These are phyloP conservation scores for Aromia moschata DNA, from an alignment of 2,888 invertebrate species.

Conservation along the genomic window DNA sequence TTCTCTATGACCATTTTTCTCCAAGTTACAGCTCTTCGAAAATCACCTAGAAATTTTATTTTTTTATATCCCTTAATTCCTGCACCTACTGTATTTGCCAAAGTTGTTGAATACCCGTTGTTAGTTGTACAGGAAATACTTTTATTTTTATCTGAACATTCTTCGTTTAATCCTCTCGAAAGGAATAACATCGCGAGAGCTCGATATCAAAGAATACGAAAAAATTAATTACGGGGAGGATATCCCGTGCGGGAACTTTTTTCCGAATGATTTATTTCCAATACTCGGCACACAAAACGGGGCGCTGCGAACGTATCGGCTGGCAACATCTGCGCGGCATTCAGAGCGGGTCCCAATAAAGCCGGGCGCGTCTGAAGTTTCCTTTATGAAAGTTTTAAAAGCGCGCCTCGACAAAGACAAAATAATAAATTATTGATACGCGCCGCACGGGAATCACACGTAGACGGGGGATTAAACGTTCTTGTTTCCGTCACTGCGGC, in stretches of 20 bases:
- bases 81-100: too few species aligned
- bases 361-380: not conserved
- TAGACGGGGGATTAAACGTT: too few species aligned
- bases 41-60: too few species aligned
- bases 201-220: not conserved
- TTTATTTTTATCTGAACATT: too few species aligned
- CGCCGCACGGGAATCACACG: too few species aligned
- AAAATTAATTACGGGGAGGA: constrained; percentile 2
- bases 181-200: too few species aligned
- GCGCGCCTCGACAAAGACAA: constrained; percentile 5
- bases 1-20: too few species aligned
- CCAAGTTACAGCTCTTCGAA: too few species aligned
- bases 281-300: constrained; percentile 4
- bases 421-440: constrained; percentile 5
- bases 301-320: constrained; percentile 5
- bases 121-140: too few species aligned
- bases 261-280: constrained; percentile 13
- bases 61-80: too few species aligned
- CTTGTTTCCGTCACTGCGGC: too few species aligned
- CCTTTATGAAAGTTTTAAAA: constrained; percentile 6
- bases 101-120: too few species aligned
- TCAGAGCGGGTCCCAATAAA: constrained; percentile 5
- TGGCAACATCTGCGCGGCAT: constrained; percentile 5
- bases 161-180: not conserved
- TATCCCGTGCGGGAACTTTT: constrained; percentile 1